Evolutionary conservation across 2,113 vertebrate species (phyloP).

Genomic region (Erinaceus europaeus): DNA sequence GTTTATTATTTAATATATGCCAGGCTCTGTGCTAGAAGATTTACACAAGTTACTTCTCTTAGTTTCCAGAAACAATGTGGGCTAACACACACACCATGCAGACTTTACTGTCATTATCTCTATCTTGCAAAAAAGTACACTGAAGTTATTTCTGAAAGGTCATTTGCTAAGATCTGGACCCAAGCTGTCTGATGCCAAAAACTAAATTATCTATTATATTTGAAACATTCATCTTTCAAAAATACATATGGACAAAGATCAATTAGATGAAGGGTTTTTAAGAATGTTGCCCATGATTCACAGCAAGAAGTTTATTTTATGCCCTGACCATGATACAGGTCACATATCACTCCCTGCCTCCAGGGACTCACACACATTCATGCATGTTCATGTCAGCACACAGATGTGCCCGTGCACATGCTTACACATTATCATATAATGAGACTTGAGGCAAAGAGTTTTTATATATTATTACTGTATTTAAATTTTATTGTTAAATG

Average conservation of each 20-base stretch:
- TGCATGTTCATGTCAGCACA: no score
- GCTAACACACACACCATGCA: no score
- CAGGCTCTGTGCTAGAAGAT: neutral
- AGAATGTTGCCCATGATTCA: neutral
- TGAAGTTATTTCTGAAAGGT: neutral
- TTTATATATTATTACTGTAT: constrained; percentile 28
- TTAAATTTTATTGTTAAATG: no score
- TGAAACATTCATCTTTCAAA: neutral
- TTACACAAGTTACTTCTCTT: neutral
- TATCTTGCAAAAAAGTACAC: neutral
- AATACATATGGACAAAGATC: no score
- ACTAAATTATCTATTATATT: neutral
- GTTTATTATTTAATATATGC: neutral
- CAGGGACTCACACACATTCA: neutral
- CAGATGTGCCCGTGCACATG: neutral
- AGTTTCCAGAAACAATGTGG: neutral
- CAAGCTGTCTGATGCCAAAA: neutral
- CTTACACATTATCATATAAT: neutral
- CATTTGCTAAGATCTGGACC: neutral
- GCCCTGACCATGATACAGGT: neutral
- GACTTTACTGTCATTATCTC: neutral
- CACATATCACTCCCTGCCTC: no score
- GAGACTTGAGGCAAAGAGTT: no score
- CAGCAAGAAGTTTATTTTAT: neutral
- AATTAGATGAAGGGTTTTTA: neutral